Percentiles rank a stretch among this genome's conserved stretches.
phyloP scores from a whole-genome alignment of 2,113 vertebrate species.

The Canis aureus region DNA sequence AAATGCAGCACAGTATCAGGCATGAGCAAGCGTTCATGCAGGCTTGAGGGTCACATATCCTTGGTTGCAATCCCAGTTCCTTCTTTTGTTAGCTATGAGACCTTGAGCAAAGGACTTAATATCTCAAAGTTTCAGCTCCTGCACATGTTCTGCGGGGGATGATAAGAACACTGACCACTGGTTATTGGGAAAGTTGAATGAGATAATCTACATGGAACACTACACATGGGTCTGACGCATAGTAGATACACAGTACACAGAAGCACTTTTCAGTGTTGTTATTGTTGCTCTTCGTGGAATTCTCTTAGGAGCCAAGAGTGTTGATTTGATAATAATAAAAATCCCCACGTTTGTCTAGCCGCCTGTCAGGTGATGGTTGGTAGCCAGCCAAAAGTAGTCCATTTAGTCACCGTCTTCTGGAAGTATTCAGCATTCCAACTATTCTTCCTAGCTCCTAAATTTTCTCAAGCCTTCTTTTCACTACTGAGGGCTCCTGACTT shows the following conservation, averaged over 20 bases:
- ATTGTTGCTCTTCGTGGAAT: slow-evolving; percentile 12
- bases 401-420: slow-evolving; percentile 25
- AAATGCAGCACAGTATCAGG: slow-evolving; percentile 37
- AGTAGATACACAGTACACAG: not conserved
- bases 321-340: not conserved
- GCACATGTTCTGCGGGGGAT: not conserved
- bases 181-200: not conserved
- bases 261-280: not conserved
- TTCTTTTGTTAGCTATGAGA: not conserved
- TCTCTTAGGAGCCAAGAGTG: slow-evolving; percentile 12
- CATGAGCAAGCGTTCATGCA: slow-evolving; percentile 10
- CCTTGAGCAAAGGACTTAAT: slow-evolving; percentile 8
- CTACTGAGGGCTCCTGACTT: not conserved
- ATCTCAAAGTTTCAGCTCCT: slow-evolving; percentile 20
- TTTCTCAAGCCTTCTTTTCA: slow-evolving; percentile 30
- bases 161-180: not conserved
- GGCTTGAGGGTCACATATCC: not conserved
- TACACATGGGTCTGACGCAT: not conserved
- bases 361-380: not conserved
- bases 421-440: not conserved
- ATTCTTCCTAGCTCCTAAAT: not conserved
- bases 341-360: not conserved
- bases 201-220: not conserved
- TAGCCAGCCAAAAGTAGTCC: not conserved
- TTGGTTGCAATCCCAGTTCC: not conserved